Evolutionary conservation across 1,140 invertebrate species (phyloP), one percentile per base, ranked within the genome.

Genomic region (Agraylea sexmaculata): DNA sequence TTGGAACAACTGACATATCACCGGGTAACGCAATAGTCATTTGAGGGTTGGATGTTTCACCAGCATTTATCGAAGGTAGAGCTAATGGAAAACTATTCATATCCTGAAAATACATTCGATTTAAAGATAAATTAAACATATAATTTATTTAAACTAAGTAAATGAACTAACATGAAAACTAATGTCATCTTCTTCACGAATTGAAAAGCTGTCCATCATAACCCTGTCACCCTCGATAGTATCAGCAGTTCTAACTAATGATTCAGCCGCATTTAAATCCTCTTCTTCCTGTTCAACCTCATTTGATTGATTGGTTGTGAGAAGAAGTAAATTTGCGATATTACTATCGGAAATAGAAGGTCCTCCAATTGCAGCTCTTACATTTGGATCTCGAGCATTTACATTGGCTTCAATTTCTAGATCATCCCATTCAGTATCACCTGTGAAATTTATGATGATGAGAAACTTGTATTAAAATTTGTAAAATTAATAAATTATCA

Each of bases 391-490:
- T 3, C 53, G 34, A 1, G 53, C 49, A 29, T 51, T 29, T 11
- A 47, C 34, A 6, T 48, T 45, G 1, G 52, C 42, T 4, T 64
- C 66, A 5, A 46, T 43, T 47, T 73, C 71, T 4, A 62, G 64
- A 0, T 64, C 60, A 45, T 78, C 75, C 61, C 73, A 77, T 52
- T 79, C 76, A 6, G 73, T 62, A 45, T 78, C 75, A 41, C 70
- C 51, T 76, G 61, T 2, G 65, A 71, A 25, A 8, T 13, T 38
- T 27, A 27, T n/a, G n/a, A n/a, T n/a, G n/a, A n/a, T n/a, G n/a
- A n/a, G n/a, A n/a, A n/a, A n/a, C n/a, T n/a, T n/a, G n/a, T n/a
- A n/a, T n/a, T n/a, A n/a, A n/a, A n/a, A n/a, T n/a, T n/a, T n/a
- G n/a, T n/a, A n/a, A n/a, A n/a, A n/a, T n/a, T n/a, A n/a, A n/a